These are phyloP conservation scores for Cacatua alba DNA, from an alignment of 2,113 vertebrate species.

Conservation along the genomic window DNA sequence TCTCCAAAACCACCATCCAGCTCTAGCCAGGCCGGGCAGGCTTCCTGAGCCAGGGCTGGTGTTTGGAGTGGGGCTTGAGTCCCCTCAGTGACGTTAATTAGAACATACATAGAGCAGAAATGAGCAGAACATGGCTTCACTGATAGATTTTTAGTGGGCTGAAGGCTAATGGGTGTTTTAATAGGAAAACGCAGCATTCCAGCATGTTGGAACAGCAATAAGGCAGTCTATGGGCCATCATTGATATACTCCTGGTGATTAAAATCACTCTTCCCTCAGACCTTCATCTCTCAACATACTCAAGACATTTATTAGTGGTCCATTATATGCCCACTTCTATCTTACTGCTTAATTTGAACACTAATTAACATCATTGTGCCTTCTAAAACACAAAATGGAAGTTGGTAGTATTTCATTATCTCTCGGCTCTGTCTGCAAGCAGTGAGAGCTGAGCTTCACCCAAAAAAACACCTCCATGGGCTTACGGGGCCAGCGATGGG, in stretches of 20 bases:
- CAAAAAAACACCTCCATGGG: not conserved
- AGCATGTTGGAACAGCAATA: conserved; percentile 36
- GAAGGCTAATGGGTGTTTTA: conserved; percentile 50
- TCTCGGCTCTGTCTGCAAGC: not conserved
- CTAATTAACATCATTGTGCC: conserved; percentile 54
- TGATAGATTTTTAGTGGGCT: conserved; percentile 26
- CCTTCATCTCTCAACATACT: not conserved
- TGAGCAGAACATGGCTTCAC: not conserved
- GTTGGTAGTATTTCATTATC: conserved; percentile 49
- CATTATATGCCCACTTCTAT: conserved; percentile 52
- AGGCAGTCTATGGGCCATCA: conserved; percentile 40
- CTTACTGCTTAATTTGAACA: conserved; percentile 64
- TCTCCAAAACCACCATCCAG: not conserved
- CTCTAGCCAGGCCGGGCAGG: not conserved
- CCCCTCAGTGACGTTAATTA: not conserved
- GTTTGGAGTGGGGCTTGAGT: not conserved
- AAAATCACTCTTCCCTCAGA: conserved; percentile 53
- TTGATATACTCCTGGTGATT: conserved; percentile 61
- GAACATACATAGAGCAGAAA: not conserved
- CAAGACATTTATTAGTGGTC: conserved; percentile 42
- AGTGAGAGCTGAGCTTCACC: not conserved
- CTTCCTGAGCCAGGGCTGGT: not conserved
- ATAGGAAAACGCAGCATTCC: conserved; percentile 45
- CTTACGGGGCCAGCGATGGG: rapidly evolving
- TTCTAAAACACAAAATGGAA: conserved; percentile 41